These are phyloP conservation scores for Dinomys branickii DNA, from an alignment of 2,113 vertebrate species.

Conservation along the genomic window DNA sequence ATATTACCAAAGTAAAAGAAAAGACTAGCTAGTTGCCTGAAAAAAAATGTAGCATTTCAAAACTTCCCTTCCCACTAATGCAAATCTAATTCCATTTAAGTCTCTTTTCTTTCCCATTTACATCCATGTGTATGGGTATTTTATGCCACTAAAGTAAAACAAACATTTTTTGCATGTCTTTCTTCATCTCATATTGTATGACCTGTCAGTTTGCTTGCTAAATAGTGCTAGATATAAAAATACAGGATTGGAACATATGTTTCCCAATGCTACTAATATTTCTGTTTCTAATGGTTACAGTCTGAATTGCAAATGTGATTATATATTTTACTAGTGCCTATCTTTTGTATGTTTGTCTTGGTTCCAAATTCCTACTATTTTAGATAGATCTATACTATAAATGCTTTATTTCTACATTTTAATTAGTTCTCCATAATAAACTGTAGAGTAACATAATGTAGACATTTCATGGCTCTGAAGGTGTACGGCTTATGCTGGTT, in stretches of 20 bases:
- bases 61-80: not conserved
- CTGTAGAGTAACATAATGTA: not conserved
- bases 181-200: not conserved
- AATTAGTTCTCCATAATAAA: conserved; percentile 25
- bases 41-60: not conserved
- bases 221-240: not conserved
- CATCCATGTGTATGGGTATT: not conserved
- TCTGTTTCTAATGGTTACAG: not conserved
- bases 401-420: not conserved
- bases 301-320: not conserved
- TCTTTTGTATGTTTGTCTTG: not conserved
- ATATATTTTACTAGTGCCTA: not conserved
- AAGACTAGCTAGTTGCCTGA: not conserved
- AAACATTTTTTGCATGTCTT: not conserved
- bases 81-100: not conserved
- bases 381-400: not conserved
- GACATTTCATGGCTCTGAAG: not conserved
- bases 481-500: not conserved
- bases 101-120: not conserved
- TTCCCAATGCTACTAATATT: not conserved
- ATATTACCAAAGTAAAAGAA: not conserved
- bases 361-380: not conserved
- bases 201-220: not conserved
- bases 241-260: not conserved
- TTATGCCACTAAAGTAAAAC: not conserved